Evolutionary conservation across 2,888 invertebrate species (phyloP).

Genomic region (Panzeria rudis): DNA sequence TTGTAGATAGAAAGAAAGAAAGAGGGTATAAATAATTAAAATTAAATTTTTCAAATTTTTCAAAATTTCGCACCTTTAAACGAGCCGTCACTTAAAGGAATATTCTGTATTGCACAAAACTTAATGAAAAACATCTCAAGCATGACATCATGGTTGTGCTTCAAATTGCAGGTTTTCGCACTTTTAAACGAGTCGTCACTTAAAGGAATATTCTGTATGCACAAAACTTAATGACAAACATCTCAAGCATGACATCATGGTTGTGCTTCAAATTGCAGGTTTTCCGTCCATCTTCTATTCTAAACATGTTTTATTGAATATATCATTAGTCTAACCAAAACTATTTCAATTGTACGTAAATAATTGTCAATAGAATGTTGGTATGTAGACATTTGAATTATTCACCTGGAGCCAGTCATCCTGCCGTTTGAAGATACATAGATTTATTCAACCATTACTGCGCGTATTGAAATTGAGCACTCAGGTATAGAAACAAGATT

Average conservation of each 20-base stretch:
- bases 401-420: conserved; percentile 37
- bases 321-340: neutral
- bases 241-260: neutral
- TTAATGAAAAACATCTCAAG: neutral
- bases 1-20: no score
- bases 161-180: neutral
- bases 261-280: neutral
- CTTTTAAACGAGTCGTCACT: neutral
- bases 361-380: conserved; percentile 23
- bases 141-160: neutral
- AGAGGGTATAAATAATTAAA: no score
- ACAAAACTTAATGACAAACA: neutral
- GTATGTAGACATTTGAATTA: conserved; percentile 31
- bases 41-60: no score
- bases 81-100: neutral
- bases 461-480: neutral
- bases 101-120: neutral
- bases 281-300: neutral
- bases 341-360: conserved; percentile 17
- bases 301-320: conserved; percentile 25
- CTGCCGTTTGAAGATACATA: neutral
- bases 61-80: neutral
- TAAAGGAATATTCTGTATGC: neutral
- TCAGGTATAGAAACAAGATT: neutral
- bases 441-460: neutral